Base-by-base conservation (phyloP, 92 coral and sea anemone species). In the Montipora capitata region DNA sequence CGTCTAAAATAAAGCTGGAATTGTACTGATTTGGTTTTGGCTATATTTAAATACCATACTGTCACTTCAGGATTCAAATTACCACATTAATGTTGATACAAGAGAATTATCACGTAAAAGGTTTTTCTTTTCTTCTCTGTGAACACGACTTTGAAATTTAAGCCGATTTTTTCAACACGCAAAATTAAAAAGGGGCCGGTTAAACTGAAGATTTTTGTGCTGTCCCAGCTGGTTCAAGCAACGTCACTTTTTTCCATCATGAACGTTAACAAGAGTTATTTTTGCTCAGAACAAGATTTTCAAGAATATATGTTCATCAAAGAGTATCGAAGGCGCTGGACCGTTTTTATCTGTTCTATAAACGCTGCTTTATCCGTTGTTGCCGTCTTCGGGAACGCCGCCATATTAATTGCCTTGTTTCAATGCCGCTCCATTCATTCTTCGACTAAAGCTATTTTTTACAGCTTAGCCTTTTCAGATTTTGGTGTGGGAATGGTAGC, bases 401-500 rank as follows among this genome's bases (percentile, higher is more conserved):
- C 77, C 49, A 82, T 89, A 56, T 79, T 82, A 42, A 1, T 76
- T 14, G 84, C 92, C 17, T 40, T 89, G 11, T 42, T 18, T 40
- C 64, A 82, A 13, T 54, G 78, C 39, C 87, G 75, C 35, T 66
- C 87, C 7, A 87, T 85, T 43, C 80, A 85, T 20, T 67, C 90
- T 5, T 67, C 90, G 6, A 79, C 94, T 12, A 48, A 90, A 74
- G 71, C 85, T 0, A 87, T 90, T 3, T 84, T 90, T 16, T 90
- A 79, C 80, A 90, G 88, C 76, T 48, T 90, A 17, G 68, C 94
- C 27, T 56, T 85, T n/a, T 79, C 90, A 5, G 94, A 90, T 71
- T 57, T 90, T 40, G 94, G 90, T 4, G 94, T 90, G 3, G 94
- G 94, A 4, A 13, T 90, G 68, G 15, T 90, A 1, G 94, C 87